Evolutionary conservation across 1,140 invertebrate genomes (phyloP).

Genomic region (Bradynema listronoti): DNA sequence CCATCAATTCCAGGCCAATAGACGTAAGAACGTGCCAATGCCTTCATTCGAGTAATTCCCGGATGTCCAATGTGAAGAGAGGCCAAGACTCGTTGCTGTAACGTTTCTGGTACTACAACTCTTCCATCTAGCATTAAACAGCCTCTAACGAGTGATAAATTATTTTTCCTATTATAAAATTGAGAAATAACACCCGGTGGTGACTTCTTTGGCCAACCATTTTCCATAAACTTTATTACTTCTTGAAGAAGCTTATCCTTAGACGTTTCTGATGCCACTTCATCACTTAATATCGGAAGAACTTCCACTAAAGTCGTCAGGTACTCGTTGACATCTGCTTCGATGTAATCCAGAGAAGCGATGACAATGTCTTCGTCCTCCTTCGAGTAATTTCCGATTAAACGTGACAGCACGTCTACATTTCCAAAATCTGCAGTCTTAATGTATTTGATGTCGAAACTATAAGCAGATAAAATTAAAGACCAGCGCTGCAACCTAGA

Average conservation of each 20-base stretch:
- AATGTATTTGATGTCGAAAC: conserved; percentile 17
- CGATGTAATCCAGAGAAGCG: conserved; percentile 12
- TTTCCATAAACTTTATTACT: not conserved
- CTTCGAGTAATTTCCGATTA: conserved; percentile 2
- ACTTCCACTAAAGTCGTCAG: not conserved
- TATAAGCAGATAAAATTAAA: conserved; percentile 12
- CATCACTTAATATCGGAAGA: not conserved
- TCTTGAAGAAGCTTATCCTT: not conserved
- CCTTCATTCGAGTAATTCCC: conserved; percentile 63
- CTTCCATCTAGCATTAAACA: conserved; percentile 49
- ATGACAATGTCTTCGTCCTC: conserved; percentile 17
- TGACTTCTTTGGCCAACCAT: not conserved
- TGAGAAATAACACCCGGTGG: too few species aligned
- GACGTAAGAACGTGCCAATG: conserved; percentile 57
- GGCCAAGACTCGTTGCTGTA: conserved; percentile 56
- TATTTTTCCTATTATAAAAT: too few species aligned
- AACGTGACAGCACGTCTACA: conserved; percentile 15
- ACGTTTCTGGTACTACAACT: conserved; percentile 59
- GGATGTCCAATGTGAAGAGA: conserved; percentile 61
- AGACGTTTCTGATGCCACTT: not conserved
- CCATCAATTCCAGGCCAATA: conserved; percentile 16
- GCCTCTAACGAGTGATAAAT: too few species aligned
- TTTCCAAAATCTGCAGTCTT: conserved; percentile 15
- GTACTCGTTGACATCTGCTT: conserved; percentile 8
- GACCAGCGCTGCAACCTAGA: conserved; percentile 13